phyloP scores from a whole-genome alignment of 2,113 vertebrate genomes.

The Panthera uncia region DNA sequence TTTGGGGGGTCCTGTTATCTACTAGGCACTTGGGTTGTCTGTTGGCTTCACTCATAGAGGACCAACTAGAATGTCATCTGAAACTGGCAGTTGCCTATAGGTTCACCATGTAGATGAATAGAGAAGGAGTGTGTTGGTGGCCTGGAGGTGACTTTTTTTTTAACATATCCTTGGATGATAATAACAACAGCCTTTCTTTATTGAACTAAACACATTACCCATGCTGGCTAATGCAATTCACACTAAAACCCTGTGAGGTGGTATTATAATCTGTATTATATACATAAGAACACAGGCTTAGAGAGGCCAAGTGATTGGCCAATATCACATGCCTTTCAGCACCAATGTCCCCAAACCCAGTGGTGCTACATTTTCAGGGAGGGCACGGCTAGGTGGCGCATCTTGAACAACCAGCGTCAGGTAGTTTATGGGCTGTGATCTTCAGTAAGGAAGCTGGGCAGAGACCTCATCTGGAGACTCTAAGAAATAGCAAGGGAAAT shows the following conservation, averaged over 20 bases:
- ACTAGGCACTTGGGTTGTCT: not conserved
- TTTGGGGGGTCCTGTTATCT: not conserved
- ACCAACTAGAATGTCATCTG: not conserved
- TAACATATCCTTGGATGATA: not conserved
- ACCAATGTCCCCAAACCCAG: not conserved
- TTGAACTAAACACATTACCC: not conserved
- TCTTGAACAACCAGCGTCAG: not conserved
- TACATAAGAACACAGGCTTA: not conserved
- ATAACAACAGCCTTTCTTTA: conserved; percentile 9
- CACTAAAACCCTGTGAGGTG: not conserved
- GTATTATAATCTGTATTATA: not conserved
- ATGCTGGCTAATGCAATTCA: not conserved
- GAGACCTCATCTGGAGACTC: conserved; percentile 11
- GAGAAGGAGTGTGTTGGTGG: not conserved
- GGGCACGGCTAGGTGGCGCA: not conserved
- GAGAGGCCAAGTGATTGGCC: not conserved
- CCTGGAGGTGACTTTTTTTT: not conserved
- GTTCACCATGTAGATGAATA: not conserved
- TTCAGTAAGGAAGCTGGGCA: not conserved
- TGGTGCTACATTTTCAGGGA: not conserved
- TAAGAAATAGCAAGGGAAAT: not conserved
- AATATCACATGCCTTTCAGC: not conserved
- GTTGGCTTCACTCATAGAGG: not conserved
- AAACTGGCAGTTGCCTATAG: not conserved
- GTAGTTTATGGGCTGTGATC: not conserved